Conservation (phyloP, 2,113 vertebrate species). For the Dromiciops gliroides region DNA sequence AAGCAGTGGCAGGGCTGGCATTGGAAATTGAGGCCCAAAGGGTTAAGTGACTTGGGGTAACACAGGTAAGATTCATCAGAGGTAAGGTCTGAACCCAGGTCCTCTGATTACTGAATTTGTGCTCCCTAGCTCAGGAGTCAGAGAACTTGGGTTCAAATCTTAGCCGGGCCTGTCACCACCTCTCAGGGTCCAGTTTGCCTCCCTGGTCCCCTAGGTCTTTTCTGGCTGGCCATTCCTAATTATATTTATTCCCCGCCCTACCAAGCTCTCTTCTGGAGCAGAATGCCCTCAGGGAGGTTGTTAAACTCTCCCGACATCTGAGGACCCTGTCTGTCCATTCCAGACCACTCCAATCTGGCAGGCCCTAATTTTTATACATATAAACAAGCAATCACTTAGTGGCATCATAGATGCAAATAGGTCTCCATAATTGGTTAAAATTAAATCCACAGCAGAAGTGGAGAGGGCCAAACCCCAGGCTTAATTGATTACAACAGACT, state of each 20-base stretch:
- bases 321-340: not conserved
- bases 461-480: slow-evolving; percentile 12
- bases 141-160: not conserved
- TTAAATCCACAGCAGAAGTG: not conserved
- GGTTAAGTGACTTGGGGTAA: not conserved
- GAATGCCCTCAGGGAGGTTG: not conserved
- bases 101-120: not conserved
- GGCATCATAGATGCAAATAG: not conserved
- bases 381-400: slow-evolving; percentile 1
- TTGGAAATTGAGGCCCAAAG: not conserved
- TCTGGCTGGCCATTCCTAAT: not conserved
- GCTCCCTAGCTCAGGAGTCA: not conserved
- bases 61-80: not conserved
- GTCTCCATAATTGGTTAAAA: not conserved
- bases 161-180: not conserved
- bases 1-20: not conserved
- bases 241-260: not conserved
- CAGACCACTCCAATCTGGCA: not conserved
- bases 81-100: not conserved
- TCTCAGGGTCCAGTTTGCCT: not conserved
- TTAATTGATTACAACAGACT: slow-evolving; percentile 52
- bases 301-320: not conserved
- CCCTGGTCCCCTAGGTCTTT: not conserved
- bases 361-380: not conserved
- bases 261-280: not conserved